Conservation (phyloP, 2,797 vertebrate species). For the Heliangelus exortis region DNA sequence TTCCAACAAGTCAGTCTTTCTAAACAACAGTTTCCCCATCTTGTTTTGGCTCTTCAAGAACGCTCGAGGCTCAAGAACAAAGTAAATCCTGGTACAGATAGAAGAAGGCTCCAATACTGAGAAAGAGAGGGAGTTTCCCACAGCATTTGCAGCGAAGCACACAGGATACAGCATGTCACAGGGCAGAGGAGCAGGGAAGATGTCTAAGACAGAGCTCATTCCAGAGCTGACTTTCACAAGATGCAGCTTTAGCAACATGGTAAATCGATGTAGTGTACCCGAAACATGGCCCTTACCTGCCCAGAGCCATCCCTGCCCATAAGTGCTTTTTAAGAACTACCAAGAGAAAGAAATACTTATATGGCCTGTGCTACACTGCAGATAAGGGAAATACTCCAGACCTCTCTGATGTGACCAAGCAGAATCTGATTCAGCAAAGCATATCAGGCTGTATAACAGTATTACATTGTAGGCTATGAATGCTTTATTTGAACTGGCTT, state of each 20-base stretch:
- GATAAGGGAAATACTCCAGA: neutral
- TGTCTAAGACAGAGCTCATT: neutral
- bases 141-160: neutral
- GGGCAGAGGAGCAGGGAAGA: neutral
- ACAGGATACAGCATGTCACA: accelerated
- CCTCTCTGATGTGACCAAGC: neutral
- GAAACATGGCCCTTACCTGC: accelerated
- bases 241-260: neutral
- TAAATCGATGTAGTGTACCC: accelerated
- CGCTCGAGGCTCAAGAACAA: neutral
- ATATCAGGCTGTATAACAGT: neutral
- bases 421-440: neutral
- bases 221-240: neutral
- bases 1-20: neutral
- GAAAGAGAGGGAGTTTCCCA: neutral
- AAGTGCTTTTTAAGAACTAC: neutral
- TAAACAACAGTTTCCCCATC: neutral
- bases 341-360: neutral
- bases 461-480: neutral
- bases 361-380: neutral
- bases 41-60: neutral
- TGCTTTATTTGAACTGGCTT: neutral
- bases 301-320: neutral
- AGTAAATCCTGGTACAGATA: neutral
- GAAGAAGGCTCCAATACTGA: neutral